Conservation (phyloP, 2,888 invertebrate species). For the Diogma glabrata region DNA sequence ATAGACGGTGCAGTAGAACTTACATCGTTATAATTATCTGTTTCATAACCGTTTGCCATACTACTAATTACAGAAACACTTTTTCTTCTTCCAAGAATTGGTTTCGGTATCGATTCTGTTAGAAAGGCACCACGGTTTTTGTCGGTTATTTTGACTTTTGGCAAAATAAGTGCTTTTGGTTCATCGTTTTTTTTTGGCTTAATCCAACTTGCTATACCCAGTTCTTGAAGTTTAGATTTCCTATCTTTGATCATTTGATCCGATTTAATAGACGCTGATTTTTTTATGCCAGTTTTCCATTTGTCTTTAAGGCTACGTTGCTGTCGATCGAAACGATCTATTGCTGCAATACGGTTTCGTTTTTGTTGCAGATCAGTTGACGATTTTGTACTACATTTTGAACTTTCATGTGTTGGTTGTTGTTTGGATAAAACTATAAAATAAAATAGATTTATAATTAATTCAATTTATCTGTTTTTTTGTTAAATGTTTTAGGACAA, state of each 20-base stretch:
- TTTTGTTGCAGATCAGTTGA: too few species aligned
- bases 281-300: too few species aligned
- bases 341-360: too few species aligned
- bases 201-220: slow-evolving; percentile 20
- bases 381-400: too few species aligned
- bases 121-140: slow-evolving; percentile 47
- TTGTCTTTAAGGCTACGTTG: too few species aligned
- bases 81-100: not conserved
- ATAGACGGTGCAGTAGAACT: too few species aligned
- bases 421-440: too few species aligned
- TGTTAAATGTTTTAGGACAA: too few species aligned
- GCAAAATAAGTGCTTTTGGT: slow-evolving; percentile 18
- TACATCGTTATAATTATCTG: not conserved
- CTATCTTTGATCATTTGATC: slow-evolving; percentile 24
- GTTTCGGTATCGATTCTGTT: slow-evolving; percentile 25
- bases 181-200: slow-evolving; percentile 13
- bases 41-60: not conserved
- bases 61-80: not conserved
- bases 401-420: too few species aligned
- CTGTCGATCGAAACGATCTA: too few species aligned
- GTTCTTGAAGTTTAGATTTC: slow-evolving; percentile 26
- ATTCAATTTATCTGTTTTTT: too few species aligned
- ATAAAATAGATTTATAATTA: too few species aligned
- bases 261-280: slow-evolving; percentile 9
- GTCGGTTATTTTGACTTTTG: slow-evolving; percentile 39